Evolutionary conservation across 2,113 vertebrate species (phyloP).

Genomic region (Fulmarus glacialis): DNA sequence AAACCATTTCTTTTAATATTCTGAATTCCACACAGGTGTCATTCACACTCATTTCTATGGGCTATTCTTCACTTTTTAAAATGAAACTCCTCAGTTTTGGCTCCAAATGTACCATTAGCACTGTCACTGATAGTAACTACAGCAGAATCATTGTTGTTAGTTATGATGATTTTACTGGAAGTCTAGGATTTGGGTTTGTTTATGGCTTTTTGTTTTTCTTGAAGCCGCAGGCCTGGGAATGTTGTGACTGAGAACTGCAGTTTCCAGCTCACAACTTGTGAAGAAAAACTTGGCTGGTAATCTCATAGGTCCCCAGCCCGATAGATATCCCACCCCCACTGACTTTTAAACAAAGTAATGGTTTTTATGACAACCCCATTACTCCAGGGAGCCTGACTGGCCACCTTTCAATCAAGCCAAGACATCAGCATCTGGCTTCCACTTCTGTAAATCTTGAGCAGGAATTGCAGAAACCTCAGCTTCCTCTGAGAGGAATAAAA

Average conservation of each 20-base stretch:
- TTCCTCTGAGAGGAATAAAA: neutral
- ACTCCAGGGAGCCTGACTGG: neutral
- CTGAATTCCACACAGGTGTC: neutral
- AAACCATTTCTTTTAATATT: neutral
- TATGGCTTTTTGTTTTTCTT: neutral
- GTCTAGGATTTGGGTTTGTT: neutral
- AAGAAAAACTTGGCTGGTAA: neutral
- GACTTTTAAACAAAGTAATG: neutral
- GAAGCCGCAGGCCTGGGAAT: neutral
- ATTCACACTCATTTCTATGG: neutral
- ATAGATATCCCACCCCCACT: neutral
- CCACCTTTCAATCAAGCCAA: neutral
- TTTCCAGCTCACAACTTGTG: neutral
- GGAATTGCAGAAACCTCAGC: neutral
- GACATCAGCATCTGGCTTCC: neutral
- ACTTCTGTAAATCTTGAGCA: neutral
- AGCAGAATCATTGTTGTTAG: neutral
- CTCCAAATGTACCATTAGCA: neutral
- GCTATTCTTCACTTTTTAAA: neutral
- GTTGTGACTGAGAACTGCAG: neutral
- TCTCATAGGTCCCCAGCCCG: neutral
- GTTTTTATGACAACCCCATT: neutral
- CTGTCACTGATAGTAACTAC: neutral
- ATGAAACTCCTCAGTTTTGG: neutral
- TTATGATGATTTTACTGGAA: neutral